These are phyloP conservation scores for Vultur gryphus DNA, from an alignment of 2,797 vertebrate genomes.

Conservation along the genomic window DNA sequence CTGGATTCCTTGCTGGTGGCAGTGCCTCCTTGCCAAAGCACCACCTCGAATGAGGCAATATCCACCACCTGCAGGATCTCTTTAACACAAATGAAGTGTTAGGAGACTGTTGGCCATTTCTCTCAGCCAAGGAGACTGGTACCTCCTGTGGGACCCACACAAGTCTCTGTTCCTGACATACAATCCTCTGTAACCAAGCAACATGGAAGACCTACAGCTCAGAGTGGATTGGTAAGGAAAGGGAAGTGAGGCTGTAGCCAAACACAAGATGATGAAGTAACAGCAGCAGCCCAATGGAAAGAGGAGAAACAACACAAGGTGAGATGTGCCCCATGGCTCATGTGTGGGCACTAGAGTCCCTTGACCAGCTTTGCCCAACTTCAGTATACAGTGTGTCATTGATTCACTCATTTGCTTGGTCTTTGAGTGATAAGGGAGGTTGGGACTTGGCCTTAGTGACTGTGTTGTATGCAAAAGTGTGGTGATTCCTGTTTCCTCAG, in stretches of 20 bases:
- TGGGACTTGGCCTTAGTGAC: not conserved
- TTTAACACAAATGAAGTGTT: not conserved
- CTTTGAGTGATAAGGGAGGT: not conserved
- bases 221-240: not conserved
- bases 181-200: not conserved
- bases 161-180: not conserved
- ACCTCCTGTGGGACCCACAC: not conserved
- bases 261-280: constrained; percentile 20
- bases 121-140: not conserved
- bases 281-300: constrained; percentile 26
- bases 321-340: not conserved
- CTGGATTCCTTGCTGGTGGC: not conserved
- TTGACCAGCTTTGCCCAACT: not conserved
- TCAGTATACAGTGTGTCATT: not conserved
- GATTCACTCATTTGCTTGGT: not conserved
- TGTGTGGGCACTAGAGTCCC: not conserved
- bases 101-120: not conserved
- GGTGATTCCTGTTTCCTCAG: not conserved
- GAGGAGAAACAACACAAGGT: constrained; percentile 8
- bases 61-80: not conserved
- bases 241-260: constrained; percentile 38
- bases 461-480: not conserved
- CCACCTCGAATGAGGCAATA: not conserved
- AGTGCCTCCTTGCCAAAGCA: not conserved
- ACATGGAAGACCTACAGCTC: not conserved